Base-by-base conservation (phyloP, 2,113 vertebrate genomes). In the Sylvilagus bachmani region DNA sequence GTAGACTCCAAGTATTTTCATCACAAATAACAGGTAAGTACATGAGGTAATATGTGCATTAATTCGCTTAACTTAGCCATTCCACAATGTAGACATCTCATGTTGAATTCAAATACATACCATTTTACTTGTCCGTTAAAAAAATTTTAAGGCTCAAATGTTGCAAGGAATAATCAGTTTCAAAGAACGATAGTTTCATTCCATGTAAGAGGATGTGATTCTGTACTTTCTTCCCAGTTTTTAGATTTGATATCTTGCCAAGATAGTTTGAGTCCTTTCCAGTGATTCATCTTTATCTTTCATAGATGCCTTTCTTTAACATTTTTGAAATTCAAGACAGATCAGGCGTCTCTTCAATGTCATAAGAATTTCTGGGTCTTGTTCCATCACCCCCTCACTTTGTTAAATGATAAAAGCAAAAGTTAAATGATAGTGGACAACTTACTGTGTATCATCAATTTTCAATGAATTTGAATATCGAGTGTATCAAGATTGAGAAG, bases 371-470 rank as follows among this genome's bases (percentile, higher is more conserved):
- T 79, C 93, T 95, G 80, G 73, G 79, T 69, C 61, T 92, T 98
- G 27, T 97, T 98, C 67, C 27, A 94, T 97, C 36, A 93, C 89
- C 91, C 95, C 96, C 74, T 96, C 94, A 73, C 91, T 91, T 95
- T 22, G 67, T 77, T 86, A 93, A 86, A 94, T 75, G 92, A 94
- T 64, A 67, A 69, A 77, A 70, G 69, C 51, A 69, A 66, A 13
- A 36, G 17, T 14, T 61, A n/a, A 62, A 44, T 51, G 19, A 94
- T 24, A 92, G 90, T 78, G 82, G 93, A 66, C 19, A 71, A 80
- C n/a, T n/a, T n/a, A n/a, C n/a, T n/a, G n/a, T n/a, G n/a, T n/a
- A n/a, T 95, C 77, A 77, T 67, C 84, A n/a, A 71, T 82, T 95
- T 38, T 73, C 44, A 85, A 53, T 58, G 44, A 81, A 90, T 12